Base-by-base conservation (phyloP, 2,113 vertebrate species). In the Macroglossus sobrinus region DNA sequence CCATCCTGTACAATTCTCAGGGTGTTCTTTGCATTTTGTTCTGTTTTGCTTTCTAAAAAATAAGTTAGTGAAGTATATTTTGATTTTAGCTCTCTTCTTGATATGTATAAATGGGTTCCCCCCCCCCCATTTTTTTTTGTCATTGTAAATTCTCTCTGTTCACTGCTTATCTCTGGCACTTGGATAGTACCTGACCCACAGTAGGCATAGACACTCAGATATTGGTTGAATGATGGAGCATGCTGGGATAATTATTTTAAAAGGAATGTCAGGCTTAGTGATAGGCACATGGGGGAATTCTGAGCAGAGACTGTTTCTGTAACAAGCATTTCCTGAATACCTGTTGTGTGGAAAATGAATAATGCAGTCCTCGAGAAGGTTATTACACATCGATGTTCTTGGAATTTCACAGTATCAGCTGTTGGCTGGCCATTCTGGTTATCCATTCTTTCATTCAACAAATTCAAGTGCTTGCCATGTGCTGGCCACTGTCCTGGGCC, bases 241-340 rank as follows among this genome's bases (percentile, higher is more conserved):
- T 90, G 40, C 55, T 76, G 19, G 45, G 30, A 57, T 40, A 57
- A 50, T 40, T 61, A 14, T 28, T 53, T 40, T 26, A 14, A 9
- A 89, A 82, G 15, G 7, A 72, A 33, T 93, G 28, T 92, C 47
- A 88, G 50, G 38, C 26, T 84, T 88, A 87, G 45, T n/a, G 75
- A 91, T 50, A 91, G 38, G 63, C 61, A 84, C 26, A 28, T 33
- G 7, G 30, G 28, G 12, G 26, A 76, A 35, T 92, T 95, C 69
- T n/a, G 26, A 89, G 14, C 61, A 87, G 63, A 76, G 30, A 35
- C 47, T 66, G 80, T 86, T 86, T 93, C 35, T 55, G 92, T 78
- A 92, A 43, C 84, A 91, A 87, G 69, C 43, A 75, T 93, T 85
- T 86, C 53, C 71, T 95, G 28, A 95, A 33, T 47, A 72, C 45